phyloP scores from a whole-genome alignment of 2,888 invertebrate species.

The Melikaiella ostensackeni region DNA sequence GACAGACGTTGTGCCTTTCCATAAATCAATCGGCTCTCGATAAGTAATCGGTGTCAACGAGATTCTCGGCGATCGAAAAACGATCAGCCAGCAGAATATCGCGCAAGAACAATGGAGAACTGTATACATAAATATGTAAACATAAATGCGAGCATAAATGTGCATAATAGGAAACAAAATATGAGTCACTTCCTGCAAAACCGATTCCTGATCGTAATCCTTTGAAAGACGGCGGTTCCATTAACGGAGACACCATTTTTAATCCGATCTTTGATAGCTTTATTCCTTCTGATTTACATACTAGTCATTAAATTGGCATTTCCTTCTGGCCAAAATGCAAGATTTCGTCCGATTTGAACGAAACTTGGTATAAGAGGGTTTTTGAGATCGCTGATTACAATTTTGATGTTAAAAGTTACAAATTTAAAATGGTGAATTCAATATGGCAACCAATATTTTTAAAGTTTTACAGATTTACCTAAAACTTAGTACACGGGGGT shows the following conservation, averaged over 20 bases:
- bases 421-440: no score
- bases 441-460: no score
- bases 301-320: slow-evolving; percentile 8
- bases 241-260: slow-evolving; percentile 10
- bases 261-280: slow-evolving; percentile 26
- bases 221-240: slow-evolving; percentile 23
- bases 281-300: neutral
- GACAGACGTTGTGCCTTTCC: slow-evolving; percentile 27
- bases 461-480: no score
- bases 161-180: neutral
- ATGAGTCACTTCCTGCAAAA: slow-evolving; percentile 28
- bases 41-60: slow-evolving; percentile 40
- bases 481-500: no score
- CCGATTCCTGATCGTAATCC: slow-evolving; percentile 18
- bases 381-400: no score
- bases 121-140: no score
- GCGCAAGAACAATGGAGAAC: slow-evolving; percentile 17
- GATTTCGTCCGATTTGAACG: no score
- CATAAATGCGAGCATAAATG: neutral
- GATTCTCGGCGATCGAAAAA: slow-evolving; percentile 22
- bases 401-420: no score
- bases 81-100: slow-evolving; percentile 14
- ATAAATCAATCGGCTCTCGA: slow-evolving; percentile 33
- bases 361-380: no score
- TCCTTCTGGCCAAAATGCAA: no score